A percentile compares a stretch with the other conserved stretches of the same genome.
Evolutionary conservation across 1,140 invertebrate species (phyloP).

Genomic region (Zaprionus ornatus): DNA sequence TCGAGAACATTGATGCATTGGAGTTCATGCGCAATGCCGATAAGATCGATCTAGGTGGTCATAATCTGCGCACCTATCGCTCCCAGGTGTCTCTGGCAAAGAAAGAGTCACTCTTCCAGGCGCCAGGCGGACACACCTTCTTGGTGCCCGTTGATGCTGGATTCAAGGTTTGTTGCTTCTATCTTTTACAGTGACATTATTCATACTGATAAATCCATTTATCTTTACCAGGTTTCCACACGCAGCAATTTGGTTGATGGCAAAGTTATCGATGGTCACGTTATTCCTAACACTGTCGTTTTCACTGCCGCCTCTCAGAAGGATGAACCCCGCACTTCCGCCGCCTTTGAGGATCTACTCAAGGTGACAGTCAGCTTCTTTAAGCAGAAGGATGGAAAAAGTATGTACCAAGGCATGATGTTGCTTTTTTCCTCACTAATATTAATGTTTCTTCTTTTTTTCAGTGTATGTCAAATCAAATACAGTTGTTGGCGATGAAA

Average conservation of each 20-base stretch:
- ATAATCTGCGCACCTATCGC: conserved; percentile 89
- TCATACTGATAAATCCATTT: neutral
- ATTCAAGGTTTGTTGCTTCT: conserved; percentile 88
- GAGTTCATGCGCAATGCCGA: conserved; percentile 91
- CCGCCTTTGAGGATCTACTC: conserved; percentile 92
- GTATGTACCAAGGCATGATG: conserved; percentile 83
- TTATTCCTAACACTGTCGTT: conserved; percentile 93
- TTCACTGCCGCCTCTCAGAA: conserved; percentile 92
- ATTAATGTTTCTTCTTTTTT: conserved; percentile 46
- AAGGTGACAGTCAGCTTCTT: conserved; percentile 92
- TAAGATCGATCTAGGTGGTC: conserved; percentile 88
- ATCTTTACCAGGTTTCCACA: conserved; percentile 84
- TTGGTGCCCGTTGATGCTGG: conserved; percentile 96
- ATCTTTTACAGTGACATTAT: neutral
- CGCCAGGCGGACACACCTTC: conserved; percentile 92
- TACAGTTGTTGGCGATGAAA: conserved; percentile 90
- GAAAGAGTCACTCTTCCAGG: conserved; percentile 90
- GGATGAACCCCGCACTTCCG: conserved; percentile 89
- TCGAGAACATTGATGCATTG: conserved; percentile 91
- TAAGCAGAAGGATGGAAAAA: conserved; percentile 86
- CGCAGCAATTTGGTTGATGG: conserved; percentile 88
- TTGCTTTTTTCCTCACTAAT: neutral
- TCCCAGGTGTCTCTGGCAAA: conserved; percentile 88
- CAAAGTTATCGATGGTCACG: conserved; percentile 94
- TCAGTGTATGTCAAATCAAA: conserved; percentile 95